Conservation (phyloP, 2,888 invertebrate genomes). For the Ormyrus nitidulus region DNA sequence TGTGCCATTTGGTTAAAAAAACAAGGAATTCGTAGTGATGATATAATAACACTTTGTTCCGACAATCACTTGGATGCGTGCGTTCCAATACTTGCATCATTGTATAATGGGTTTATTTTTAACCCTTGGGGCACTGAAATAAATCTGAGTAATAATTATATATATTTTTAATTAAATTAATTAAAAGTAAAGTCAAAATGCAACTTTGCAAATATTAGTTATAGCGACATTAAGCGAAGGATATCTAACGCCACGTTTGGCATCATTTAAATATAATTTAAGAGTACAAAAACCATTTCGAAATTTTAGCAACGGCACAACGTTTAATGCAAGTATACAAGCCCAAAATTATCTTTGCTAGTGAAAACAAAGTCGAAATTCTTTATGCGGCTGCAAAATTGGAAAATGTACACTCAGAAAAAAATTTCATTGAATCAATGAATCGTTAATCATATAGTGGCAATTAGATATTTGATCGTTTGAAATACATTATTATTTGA, state of each 20-base stretch:
- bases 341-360: conserved; percentile 67
- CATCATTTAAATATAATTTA: too few species aligned
- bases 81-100: conserved; percentile 64
- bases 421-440: too few species aligned
- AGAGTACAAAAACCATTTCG: too few species aligned
- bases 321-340: conserved; percentile 60
- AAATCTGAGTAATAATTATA: conserved; percentile 65
- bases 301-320: conserved; percentile 62
- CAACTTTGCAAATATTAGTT: too few species aligned
- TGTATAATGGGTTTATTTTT: conserved; percentile 63
- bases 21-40: conserved; percentile 61
- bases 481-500: too few species aligned
- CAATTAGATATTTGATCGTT: too few species aligned
- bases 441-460: too few species aligned
- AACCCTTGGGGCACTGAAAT: conserved; percentile 66
- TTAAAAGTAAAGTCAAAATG: too few species aligned
- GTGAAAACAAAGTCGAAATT: conserved; percentile 45
- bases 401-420: conserved; percentile 56
- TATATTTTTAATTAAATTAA: too few species aligned
- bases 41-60: conserved; percentile 64
- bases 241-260: too few species aligned
- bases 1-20: conserved; percentile 68
- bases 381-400: conserved; percentile 56
- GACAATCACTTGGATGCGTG: conserved; percentile 65
- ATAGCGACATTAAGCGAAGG: too few species aligned